Percentiles rank a stretch among this genome's conserved stretches.
These are phyloP conservation scores for Oreochromis aureus DNA, from an alignment of 2,113 vertebrate species.

Conservation along the genomic window DNA sequence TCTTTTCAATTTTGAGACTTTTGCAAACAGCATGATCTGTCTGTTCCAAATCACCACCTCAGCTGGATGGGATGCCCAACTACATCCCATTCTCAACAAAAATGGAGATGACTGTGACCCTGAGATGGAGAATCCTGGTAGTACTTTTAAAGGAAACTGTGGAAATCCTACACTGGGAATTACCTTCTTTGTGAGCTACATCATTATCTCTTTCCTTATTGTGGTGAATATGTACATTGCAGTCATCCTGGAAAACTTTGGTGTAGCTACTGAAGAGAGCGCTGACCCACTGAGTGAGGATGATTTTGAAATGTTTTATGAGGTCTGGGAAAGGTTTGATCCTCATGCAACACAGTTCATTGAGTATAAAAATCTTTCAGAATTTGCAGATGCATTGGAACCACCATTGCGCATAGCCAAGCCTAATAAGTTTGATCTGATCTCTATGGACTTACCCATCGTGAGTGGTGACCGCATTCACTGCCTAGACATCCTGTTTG, in stretches of 20 bases:
- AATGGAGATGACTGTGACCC: constrained; percentile 72
- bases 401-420: constrained; percentile 85
- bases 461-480: constrained; percentile 95
- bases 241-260: constrained; percentile 94
- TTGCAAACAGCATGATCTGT: constrained; percentile 95
- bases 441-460: constrained; percentile 93
- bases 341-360: constrained; percentile 87
- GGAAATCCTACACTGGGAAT: constrained; percentile 84
- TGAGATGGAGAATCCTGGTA: constrained; percentile 71
- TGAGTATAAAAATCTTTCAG: constrained; percentile 79
- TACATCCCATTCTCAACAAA: constrained; percentile 84
- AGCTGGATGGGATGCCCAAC: constrained; percentile 81
- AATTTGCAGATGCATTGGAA: constrained; percentile 85
- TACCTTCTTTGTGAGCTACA: constrained; percentile 92
- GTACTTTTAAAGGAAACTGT: constrained; percentile 77
- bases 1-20: constrained; percentile 96
- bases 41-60: constrained; percentile 96
- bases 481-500: constrained; percentile 95
- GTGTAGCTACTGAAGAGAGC: constrained; percentile 94
- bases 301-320: constrained; percentile 95
- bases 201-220: constrained; percentile 93
- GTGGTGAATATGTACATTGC: constrained; percentile 99
- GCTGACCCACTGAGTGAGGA: constrained; percentile 90
- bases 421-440: constrained; percentile 86
- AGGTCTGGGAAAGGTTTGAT: constrained; percentile 93